These are phyloP conservation scores for Phymanthus crucifer DNA, from an alignment of 92 coral and sea anemone genomes.

Conservation along the genomic window DNA sequence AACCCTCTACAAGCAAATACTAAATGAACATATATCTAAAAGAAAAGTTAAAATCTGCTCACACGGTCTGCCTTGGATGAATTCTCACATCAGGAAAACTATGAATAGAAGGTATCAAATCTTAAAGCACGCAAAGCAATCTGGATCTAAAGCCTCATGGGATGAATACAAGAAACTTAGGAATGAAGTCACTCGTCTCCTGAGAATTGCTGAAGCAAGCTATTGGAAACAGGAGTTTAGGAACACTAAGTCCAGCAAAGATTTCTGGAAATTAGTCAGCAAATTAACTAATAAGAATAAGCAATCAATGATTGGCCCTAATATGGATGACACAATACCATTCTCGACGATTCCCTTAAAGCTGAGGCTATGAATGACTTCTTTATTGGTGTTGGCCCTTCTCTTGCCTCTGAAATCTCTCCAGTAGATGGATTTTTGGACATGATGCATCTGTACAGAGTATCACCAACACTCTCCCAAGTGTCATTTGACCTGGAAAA, in stretches of 20 bases:
- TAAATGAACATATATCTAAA: conserved; percentile 44
- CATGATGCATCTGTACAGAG: conserved; percentile 26
- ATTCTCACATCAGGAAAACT: conserved; percentile 38
- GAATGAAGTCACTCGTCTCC: no score
- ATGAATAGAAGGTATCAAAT: conserved; percentile 21
- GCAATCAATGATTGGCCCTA: conserved; percentile 43
- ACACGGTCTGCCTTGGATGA: conserved; percentile 55
- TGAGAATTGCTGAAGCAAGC: conserved; percentile 26
- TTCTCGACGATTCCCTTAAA: conserved; percentile 28
- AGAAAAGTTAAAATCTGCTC: conserved; percentile 54
- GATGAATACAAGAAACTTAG: no score
- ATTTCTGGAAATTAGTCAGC: conserved; percentile 47
- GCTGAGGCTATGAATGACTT: conserved; percentile 53
- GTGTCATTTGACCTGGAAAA: conserved; percentile 16
- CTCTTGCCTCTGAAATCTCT: conserved; percentile 34
- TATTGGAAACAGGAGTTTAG: conserved; percentile 46
- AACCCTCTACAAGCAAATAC: conserved; percentile 42
- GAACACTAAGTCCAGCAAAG: conserved; percentile 23
- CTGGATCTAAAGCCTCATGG: no score
- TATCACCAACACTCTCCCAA: conserved; percentile 43
- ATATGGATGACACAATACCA: conserved; percentile 37
- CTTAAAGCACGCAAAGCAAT: neutral
- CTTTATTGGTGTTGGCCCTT: conserved; percentile 31
- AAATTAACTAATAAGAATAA: conserved; percentile 34
- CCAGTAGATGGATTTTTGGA: conserved; percentile 25